A percentile compares a stretch with the other conserved stretches of the same genome.
These are phyloP conservation scores for Oeneis ivallda DNA, from an alignment of 2,888 invertebrate species.

Conservation along the genomic window DNA sequence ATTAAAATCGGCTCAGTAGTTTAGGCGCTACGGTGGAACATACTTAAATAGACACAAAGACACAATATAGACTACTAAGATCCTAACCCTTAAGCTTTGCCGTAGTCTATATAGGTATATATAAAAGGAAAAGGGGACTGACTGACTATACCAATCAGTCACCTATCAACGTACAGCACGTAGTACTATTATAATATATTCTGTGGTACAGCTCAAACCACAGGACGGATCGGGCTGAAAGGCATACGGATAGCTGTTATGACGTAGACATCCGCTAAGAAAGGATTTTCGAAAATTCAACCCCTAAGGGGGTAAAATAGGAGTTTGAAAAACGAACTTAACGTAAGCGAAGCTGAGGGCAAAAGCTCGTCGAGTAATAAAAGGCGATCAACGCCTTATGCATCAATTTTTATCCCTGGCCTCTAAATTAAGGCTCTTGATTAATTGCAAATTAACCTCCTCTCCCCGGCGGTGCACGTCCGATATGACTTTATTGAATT, in stretches of 20 bases:
- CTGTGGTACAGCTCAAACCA: background rate
- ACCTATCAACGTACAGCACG: background rate
- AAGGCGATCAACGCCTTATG: constrained; percentile 39
- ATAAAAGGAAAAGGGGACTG: background rate
- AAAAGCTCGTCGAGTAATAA: background rate
- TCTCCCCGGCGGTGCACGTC: constrained; percentile 67
- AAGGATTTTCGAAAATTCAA: background rate
- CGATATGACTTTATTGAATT: constrained; percentile 80
- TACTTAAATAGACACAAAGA: no score
- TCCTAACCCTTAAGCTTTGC: no score
- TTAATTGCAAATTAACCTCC: constrained; percentile 80
- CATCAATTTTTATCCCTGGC: constrained; percentile 64
- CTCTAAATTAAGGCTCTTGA: constrained; percentile 75
- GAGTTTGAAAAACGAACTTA: background rate
- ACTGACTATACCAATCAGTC: background rate
- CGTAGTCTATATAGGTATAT: no score
- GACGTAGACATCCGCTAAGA: background rate
- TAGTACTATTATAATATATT: no score
- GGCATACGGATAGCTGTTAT: background rate
- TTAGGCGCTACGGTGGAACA: no score
- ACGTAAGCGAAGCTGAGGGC: no score
- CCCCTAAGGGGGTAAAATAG: background rate
- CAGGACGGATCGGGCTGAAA: background rate
- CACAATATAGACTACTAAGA: no score
- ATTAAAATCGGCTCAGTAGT: no score